Evolutionary conservation across 2,113 vertebrate species (phyloP).

Genomic region (Rissa tridactyla): DNA sequence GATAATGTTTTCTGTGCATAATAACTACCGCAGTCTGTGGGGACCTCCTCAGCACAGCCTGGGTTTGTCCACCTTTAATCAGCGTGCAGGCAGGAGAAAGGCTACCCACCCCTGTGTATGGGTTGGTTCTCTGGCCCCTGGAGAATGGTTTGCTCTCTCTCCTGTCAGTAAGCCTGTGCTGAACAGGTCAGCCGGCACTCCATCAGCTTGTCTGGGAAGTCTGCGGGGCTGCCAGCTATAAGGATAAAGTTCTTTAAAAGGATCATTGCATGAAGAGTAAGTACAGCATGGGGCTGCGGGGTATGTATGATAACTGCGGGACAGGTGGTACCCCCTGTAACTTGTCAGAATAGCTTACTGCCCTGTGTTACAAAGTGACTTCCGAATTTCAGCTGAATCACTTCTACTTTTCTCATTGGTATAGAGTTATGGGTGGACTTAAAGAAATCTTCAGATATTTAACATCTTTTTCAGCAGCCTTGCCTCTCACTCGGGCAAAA

Average conservation of each 20-base stretch:
- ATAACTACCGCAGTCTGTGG: rapidly evolving
- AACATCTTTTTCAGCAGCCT: neutral
- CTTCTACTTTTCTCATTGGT: neutral
- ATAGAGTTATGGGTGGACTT: neutral
- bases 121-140: neutral
- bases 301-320: neutral
- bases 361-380: neutral
- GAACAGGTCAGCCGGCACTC: neutral
- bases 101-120: neutral
- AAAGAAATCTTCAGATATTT: neutral
- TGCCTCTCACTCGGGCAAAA: neutral
- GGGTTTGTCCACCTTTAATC: slow-evolving; percentile 34
- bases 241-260: neutral
- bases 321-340: rapidly evolving
- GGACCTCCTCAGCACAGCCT: neutral
- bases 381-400: neutral
- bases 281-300: neutral
- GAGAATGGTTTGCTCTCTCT: neutral
- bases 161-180: neutral
- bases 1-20: neutral
- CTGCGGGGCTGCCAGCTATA: neutral
- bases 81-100: neutral
- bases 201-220: neutral
- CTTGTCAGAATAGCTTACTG: neutral
- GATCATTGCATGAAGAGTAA: neutral